Evolutionary conservation across 2,888 invertebrate genomes (phyloP).

Genomic region (Mythimna pallens): DNA sequence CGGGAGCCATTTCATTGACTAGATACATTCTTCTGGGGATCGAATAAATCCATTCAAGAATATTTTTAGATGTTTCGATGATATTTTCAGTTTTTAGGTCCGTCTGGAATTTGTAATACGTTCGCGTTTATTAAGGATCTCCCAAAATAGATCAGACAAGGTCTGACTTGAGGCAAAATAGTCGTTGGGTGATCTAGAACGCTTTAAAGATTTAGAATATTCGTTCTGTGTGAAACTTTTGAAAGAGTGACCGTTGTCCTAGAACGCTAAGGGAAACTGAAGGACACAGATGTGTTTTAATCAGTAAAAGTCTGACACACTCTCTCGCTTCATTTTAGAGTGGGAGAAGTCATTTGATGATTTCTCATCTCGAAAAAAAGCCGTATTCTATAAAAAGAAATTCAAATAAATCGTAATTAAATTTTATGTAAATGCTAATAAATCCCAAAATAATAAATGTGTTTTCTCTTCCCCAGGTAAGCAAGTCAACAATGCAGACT

Average conservation of each 20-base stretch:
- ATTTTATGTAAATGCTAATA: background rate
- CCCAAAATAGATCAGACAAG: background rate
- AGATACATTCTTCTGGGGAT: slow-evolving; percentile 1
- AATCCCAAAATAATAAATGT: slow-evolving; percentile 27
- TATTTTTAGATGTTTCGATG: background rate
- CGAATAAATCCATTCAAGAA: slow-evolving; percentile 1
- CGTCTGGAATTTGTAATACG: slow-evolving; percentile 18
- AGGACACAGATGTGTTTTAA: no score
- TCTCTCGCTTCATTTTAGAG: no score
- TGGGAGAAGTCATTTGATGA: no score
- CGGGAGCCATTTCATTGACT: slow-evolving; percentile 37
- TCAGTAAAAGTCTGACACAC: no score
- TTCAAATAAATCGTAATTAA: background rate
- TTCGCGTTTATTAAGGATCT: slow-evolving; percentile 7
- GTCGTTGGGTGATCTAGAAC: background rate
- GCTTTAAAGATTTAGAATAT: background rate
- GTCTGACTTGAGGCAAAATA: background rate
- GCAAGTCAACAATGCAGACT: slow-evolving; percentile 38
- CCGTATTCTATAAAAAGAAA: background rate
- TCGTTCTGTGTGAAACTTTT: background rate
- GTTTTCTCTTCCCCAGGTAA: slow-evolving; percentile 62
- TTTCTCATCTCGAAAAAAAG: no score
- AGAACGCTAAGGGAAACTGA: no score
- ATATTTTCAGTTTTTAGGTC: background rate
- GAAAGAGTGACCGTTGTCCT: no score